phyloP scores from a whole-genome alignment of 1,140 invertebrate genomes.

The Euura saliciscinereae region DNA sequence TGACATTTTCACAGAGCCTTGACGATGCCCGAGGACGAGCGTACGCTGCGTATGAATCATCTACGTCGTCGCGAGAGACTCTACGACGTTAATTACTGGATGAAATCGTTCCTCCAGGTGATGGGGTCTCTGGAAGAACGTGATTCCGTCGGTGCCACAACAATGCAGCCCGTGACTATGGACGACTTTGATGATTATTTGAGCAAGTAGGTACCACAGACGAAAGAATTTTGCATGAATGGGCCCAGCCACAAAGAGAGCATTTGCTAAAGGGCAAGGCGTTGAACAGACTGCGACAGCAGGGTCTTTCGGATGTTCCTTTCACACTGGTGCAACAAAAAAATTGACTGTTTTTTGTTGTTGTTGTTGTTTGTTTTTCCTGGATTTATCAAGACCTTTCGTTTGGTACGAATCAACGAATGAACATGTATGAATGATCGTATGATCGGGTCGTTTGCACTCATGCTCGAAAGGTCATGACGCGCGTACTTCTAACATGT shows the following conservation, averaged over 20 bases:
- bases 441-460: too few species aligned
- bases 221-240: constrained; percentile 40
- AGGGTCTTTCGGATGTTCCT: neutral
- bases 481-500: too few species aligned
- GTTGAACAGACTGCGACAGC: neutral
- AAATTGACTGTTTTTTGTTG: neutral
- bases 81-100: constrained; percentile 89
- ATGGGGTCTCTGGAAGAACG: constrained; percentile 83
- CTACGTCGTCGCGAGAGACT: constrained; percentile 79
- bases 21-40: constrained; percentile 89
- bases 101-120: constrained; percentile 84
- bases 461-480: too few species aligned
- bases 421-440: too few species aligned
- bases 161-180: constrained; percentile 83
- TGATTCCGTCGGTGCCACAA: constrained; percentile 79
- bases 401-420: too few species aligned
- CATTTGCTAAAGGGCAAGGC: constrained; percentile 33
- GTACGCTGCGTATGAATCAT: constrained; percentile 85
- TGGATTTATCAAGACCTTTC: too few species aligned
- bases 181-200: constrained; percentile 89
- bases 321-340: too few species aligned
- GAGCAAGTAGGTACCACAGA: constrained; percentile 68
- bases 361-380: neutral
- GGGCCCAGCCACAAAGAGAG: constrained; percentile 45
- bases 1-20: constrained; percentile 65